These are phyloP conservation scores for Dinoponera quadriceps DNA, from an alignment of 1,140 invertebrate genomes.

Conservation along the genomic window DNA sequence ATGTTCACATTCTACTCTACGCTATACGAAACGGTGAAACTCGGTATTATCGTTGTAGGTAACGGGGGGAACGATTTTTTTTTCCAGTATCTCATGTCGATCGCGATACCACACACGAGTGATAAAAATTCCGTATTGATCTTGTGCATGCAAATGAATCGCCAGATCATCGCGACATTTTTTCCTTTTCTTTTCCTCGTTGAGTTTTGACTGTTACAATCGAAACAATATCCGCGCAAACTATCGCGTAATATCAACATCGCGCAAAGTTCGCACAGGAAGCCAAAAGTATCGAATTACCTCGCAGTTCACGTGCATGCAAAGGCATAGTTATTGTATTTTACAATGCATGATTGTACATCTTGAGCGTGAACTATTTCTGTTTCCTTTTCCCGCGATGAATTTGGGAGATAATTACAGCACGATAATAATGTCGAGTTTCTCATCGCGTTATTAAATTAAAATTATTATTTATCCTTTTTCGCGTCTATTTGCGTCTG, in stretches of 20 bases:
- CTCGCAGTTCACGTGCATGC: not conserved
- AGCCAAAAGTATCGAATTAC: not conserved
- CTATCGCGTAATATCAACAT: not conserved
- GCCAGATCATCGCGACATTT: slow-evolving; percentile 8
- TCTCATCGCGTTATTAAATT: not conserved
- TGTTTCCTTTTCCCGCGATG: slow-evolving; percentile 31
- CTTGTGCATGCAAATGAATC: slow-evolving; percentile 29
- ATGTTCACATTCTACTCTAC: slow-evolving; percentile 15
- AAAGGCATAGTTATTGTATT: slow-evolving; percentile 38
- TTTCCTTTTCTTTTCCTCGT: not conserved
- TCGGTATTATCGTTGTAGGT: not conserved
- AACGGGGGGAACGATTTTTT: not conserved
- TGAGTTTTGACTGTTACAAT: not conserved
- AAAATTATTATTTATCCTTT: slow-evolving; percentile 82
- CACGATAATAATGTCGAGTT: slow-evolving; percentile 27
- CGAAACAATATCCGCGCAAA: not conserved
- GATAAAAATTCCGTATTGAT: slow-evolving; percentile 30
- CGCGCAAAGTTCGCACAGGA: too few species aligned
- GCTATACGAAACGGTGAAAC: slow-evolving; percentile 14
- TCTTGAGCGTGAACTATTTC: slow-evolving; percentile 63
- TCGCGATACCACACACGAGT: slow-evolving; percentile 44
- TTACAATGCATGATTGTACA: slow-evolving; percentile 62
- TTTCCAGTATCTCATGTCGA: not conserved
- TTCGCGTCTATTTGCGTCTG: slow-evolving; percentile 79
- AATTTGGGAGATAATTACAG: slow-evolving; percentile 48